phyloP scores from a whole-genome alignment of 1,140 invertebrate genomes.

The Chironomus tepperi region DNA sequence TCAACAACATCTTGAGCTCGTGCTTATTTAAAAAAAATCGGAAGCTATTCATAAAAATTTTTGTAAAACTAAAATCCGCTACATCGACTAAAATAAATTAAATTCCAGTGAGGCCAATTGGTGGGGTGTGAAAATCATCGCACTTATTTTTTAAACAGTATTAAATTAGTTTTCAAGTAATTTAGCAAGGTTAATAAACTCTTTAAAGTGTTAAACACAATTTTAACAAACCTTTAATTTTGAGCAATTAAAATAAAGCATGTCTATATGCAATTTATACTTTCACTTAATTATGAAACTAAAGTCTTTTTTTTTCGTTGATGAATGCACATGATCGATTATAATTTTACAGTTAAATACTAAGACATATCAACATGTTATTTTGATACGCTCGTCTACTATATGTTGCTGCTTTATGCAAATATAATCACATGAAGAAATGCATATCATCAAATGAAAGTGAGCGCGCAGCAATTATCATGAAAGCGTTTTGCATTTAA shows the following conservation, averaged over 20 bases:
- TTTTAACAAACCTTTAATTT: not conserved
- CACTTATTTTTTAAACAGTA: not conserved
- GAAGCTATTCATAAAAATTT: no score
- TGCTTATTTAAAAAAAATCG: no score
- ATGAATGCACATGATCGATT: constrained; percentile 12
- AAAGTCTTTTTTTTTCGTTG: not conserved
- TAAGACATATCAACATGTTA: not conserved
- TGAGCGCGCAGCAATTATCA: no score
- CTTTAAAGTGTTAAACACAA: not conserved
- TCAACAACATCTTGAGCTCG: no score
- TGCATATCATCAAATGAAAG: no score
- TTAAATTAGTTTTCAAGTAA: not conserved
- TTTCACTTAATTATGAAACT: not conserved
- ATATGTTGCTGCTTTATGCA: not conserved
- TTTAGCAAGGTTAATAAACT: not conserved
- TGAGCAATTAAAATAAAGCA: not conserved
- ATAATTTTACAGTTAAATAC: not conserved
- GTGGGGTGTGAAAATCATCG: not conserved
- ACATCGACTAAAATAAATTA: no score
- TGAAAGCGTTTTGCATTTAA: no score
- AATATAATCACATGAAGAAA: not conserved
- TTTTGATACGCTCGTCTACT: not conserved
- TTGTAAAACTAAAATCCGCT: no score
- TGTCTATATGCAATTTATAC: not conserved
- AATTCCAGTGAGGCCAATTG: no score